Conservation (phyloP, 1,140 invertebrate genomes). For the Lordiphosa collinella region DNA sequence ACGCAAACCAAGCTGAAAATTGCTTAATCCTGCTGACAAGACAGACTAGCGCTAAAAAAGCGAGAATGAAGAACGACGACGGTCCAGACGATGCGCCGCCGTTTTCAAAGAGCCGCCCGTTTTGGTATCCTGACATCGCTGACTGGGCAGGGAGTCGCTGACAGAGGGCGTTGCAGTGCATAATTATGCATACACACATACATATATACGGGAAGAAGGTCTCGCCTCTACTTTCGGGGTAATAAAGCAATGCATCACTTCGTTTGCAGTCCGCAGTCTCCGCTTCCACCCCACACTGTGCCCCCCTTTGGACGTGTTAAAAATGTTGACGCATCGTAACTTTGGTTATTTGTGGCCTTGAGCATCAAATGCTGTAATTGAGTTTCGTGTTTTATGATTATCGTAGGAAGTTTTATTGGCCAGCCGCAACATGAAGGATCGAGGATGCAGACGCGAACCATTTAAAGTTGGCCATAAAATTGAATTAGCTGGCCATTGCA, state of each 20-base stretch:
- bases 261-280: conserved; percentile 14
- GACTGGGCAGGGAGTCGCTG: conserved; percentile 2
- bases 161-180: conserved; percentile 67
- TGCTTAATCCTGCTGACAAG: conserved; percentile 77
- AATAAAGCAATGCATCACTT: conserved; percentile 76
- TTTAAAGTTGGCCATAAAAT: conserved; percentile 2
- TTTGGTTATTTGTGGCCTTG: conserved; percentile 74
- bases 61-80: conserved; percentile 5
- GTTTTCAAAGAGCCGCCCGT: conserved; percentile 3
- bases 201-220: conserved; percentile 2
- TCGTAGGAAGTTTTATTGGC: conserved; percentile 41
- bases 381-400: conserved; percentile 76
- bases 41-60: conserved; percentile 40
- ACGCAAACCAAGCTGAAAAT: conserved; percentile 70
- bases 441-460: not conserved
- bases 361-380: conserved; percentile 75
- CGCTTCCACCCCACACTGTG: not conserved
- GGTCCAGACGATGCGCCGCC: conserved; percentile 19
- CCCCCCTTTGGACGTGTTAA: conserved; percentile 21
- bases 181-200: conserved; percentile 64
- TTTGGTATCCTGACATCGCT: conserved; percentile 10
- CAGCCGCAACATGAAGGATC: not conserved
- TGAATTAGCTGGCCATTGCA: conserved; percentile 2
- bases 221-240: conserved; percentile 48
- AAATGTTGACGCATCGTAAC: conserved; percentile 77